phyloP scores from a whole-genome alignment of 1,140 invertebrate species.

The Leptestheria dahalacensis region DNA sequence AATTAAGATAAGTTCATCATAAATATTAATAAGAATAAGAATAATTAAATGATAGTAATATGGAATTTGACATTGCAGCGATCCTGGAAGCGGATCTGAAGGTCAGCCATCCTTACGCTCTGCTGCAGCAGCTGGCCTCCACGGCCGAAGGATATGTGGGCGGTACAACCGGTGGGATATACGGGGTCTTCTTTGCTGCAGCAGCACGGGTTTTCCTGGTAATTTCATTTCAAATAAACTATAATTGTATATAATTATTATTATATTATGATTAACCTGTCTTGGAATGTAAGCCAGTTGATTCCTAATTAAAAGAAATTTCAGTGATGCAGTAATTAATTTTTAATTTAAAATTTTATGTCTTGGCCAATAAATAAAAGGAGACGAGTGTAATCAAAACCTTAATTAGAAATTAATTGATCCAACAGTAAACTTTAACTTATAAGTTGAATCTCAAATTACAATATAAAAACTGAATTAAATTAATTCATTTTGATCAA shows the following conservation, averaged over 20 bases:
- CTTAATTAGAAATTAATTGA: not conserved
- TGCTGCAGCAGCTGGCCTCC: conserved; percentile 37
- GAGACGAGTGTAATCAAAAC: too few relatives aligned
- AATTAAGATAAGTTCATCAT: too few relatives aligned
- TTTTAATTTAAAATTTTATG: too few relatives aligned
- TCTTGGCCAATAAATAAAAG: too few relatives aligned
- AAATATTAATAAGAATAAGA: too few relatives aligned
- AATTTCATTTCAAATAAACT: not conserved
- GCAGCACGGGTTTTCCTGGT: conserved; percentile 32
- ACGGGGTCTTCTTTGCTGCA: conserved; percentile 51
- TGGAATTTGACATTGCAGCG: conserved; percentile 21
- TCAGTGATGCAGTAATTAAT: too few relatives aligned
- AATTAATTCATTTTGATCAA: conserved; percentile 22
- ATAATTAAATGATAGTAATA: too few relatives aligned
- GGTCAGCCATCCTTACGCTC: conserved; percentile 29
- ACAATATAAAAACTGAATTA: conserved; percentile 23
- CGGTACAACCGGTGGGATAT: conserved; percentile 52
- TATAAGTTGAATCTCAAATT: not conserved
- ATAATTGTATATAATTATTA: too few relatives aligned
- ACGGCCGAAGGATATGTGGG: conserved; percentile 48
- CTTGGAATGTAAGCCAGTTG: too few relatives aligned
- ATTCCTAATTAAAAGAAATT: too few relatives aligned
- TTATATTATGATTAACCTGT: too few relatives aligned
- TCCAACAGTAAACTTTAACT: not conserved
- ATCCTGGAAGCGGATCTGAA: conserved; percentile 21